phyloP scores from a whole-genome alignment of 2,113 vertebrate species.

The Eublepharis macularius region DNA sequence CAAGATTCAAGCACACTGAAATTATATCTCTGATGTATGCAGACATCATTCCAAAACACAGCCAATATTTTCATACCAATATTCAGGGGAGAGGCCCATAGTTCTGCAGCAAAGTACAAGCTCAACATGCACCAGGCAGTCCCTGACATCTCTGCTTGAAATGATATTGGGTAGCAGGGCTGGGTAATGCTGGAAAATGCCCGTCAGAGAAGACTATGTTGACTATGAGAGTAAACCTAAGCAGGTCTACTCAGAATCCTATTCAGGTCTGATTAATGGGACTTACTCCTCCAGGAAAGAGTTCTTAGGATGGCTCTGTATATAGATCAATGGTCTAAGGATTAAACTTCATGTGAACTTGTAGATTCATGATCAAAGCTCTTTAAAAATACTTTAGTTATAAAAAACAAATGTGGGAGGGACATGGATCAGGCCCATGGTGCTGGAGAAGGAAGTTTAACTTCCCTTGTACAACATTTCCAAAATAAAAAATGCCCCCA shows the following conservation, averaged over 20 bases:
- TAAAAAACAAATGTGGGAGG: too few relatives aligned
- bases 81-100: not conserved
- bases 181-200: not conserved
- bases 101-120: not conserved
- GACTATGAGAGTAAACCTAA: not conserved
- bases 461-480: too few relatives aligned
- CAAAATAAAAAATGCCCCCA: too few relatives aligned
- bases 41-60: not conserved
- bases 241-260: too few relatives aligned
- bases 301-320: too few relatives aligned
- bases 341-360: too few relatives aligned
- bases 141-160: not conserved
- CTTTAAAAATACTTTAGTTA: too few relatives aligned
- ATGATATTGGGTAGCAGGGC: not conserved
- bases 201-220: not conserved
- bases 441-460: too few relatives aligned
- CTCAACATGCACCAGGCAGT: not conserved
- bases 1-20: slow-evolving; percentile 8
- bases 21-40: not conserved
- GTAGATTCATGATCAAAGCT: too few relatives aligned
- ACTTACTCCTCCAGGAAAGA: too few relatives aligned
- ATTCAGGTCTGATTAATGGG: too few relatives aligned
- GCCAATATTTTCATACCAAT: not conserved
- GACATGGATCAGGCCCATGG: too few relatives aligned
- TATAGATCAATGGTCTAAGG: not conserved